A percentile compares a stretch with the other conserved stretches of the same genome.
Evolutionary conservation across 2,797 vertebrate species (phyloP).

Genomic region (Phrynocephalus guinanensis): DNA sequence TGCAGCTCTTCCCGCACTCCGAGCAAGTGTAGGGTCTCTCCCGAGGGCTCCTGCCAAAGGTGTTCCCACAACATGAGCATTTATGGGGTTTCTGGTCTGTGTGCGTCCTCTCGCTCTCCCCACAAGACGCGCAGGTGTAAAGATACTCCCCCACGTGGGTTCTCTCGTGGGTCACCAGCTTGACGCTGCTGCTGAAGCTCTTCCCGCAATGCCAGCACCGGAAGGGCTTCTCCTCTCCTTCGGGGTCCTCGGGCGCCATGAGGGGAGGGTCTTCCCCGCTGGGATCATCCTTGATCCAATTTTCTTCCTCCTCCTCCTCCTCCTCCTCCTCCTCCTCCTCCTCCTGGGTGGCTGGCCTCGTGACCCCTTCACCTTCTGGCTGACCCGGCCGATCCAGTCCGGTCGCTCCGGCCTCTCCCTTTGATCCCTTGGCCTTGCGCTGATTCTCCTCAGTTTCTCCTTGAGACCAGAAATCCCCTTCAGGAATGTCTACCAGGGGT

Average conservation of each 20-base stretch:
- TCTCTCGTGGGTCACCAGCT: conserved; percentile 3
- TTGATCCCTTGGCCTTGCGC: background rate
- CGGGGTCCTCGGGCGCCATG: background rate
- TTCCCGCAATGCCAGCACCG: conserved; percentile 26
- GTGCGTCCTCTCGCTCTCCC: conserved; percentile 20
- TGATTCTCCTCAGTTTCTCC: background rate
- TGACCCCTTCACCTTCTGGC: background rate
- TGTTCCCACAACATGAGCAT: conserved; percentile 13
- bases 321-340: background rate
- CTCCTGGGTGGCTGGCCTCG: background rate
- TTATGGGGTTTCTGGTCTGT: conserved; percentile 10
- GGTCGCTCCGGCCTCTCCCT: background rate
- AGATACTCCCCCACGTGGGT: conserved; percentile 20
- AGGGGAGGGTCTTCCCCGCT: background rate
- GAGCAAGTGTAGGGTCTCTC: background rate
- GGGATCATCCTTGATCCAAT: background rate
- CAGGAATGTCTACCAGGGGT: background rate
- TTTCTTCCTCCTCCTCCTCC: background rate
- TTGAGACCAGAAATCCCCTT: background rate
- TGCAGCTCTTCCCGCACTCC: background rate
- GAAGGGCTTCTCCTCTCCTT: background rate
- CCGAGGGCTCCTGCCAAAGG: background rate
- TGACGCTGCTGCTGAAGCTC: background rate
- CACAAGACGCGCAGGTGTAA: conserved; percentile 22
- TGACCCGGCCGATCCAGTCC: background rate